phyloP scores from a whole-genome alignment of 1,140 invertebrate species.

The Polypedilum pembai region DNA sequence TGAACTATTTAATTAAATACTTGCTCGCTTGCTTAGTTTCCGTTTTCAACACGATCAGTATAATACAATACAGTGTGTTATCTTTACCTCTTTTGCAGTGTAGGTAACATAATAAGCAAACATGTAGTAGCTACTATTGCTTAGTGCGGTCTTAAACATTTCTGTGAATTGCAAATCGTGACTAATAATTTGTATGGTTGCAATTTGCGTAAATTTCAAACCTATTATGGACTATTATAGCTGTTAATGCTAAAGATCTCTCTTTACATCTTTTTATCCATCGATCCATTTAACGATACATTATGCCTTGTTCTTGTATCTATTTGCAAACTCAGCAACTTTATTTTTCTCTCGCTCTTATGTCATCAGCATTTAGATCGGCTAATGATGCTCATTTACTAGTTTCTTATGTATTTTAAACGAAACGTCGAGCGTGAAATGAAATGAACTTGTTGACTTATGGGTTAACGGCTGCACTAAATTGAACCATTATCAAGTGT shows the following conservation, averaged over 20 bases:
- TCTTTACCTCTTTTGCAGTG: neutral
- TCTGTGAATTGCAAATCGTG: slow-evolving; percentile 9
- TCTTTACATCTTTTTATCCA: neutral
- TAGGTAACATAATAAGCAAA: neutral
- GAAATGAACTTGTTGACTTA: too few species aligned
- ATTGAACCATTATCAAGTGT: neutral
- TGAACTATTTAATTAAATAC: too few species aligned
- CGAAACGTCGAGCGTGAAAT: too few species aligned
- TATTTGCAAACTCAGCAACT: neutral
- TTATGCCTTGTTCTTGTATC: neutral
- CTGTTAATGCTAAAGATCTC: neutral
- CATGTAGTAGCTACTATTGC: neutral
- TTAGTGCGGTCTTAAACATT: neutral
- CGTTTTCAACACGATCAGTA: neutral
- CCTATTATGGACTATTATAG: slow-evolving; percentile 24
- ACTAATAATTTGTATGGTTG: slow-evolving; percentile 24
- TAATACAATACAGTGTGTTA: neutral
- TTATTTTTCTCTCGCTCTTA: neutral
- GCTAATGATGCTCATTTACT: too few species aligned
- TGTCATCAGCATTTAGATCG: neutral
- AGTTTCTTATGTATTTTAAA: too few species aligned
- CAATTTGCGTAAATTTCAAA: slow-evolving; percentile 21
- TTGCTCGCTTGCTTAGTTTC: neutral
- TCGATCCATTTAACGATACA: too few species aligned
- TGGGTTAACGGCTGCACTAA: too few species aligned